Evolutionary conservation across 2,888 invertebrate genomes (phyloP).

Genomic region (Nudaria mundana): DNA sequence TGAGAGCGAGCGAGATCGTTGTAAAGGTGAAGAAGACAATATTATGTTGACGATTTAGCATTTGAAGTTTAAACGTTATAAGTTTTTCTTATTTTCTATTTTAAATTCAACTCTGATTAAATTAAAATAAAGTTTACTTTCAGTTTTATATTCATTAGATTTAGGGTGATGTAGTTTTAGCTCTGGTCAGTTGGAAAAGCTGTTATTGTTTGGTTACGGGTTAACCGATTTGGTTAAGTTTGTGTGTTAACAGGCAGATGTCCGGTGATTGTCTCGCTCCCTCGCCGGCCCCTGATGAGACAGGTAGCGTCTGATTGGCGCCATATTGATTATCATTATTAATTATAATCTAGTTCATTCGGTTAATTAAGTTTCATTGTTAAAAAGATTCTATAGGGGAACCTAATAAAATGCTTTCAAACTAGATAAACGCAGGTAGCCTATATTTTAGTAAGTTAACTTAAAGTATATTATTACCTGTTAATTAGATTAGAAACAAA

Average conservation of each 20-base stretch:
- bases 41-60: constrained; percentile 47
- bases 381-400: no score
- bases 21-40: constrained; percentile 59
- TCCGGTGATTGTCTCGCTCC: constrained; percentile 54
- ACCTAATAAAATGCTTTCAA: no score
- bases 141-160: not conserved
- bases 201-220: constrained; percentile 80
- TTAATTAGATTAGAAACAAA: no score
- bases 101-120: constrained; percentile 8
- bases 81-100: not conserved
- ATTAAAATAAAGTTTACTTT: constrained; percentile 20
- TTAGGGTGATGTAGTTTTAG: constrained; percentile 27
- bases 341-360: constrained; percentile 56
- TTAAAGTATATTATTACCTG: no score
- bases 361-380: no score
- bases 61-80: constrained; percentile 30
- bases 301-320: constrained; percentile 52
- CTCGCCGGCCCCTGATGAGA: constrained; percentile 42
- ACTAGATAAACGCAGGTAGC: no score
- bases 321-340: constrained; percentile 67
- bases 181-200: constrained; percentile 74
- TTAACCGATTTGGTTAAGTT: constrained; percentile 81
- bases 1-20: constrained; percentile 62
- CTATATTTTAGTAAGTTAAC: no score
- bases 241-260: constrained; percentile 76